A percentile compares a stretch with the other conserved stretches of the same genome.
These are phyloP conservation scores for Nasonia longicornis DNA, from an alignment of 1,140 invertebrate species.

Conservation along the genomic window DNA sequence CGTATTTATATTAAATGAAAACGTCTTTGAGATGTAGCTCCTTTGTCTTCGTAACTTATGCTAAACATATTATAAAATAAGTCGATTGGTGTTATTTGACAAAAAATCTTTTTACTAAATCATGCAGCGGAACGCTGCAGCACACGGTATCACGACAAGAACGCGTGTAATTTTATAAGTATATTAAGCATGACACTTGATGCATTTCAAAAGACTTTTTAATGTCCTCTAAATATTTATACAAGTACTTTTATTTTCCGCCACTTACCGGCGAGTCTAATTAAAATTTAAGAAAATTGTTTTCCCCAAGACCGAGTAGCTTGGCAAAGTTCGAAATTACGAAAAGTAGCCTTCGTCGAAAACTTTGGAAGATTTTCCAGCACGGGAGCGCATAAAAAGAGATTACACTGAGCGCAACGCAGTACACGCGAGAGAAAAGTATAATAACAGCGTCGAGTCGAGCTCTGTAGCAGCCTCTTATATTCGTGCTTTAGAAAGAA, in stretches of 20 bases:
- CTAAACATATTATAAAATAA: too few species aligned
- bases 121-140: too few species aligned
- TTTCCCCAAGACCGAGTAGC: background rate
- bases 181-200: too few species aligned
- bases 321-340: slow-evolving; percentile 36
- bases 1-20: background rate
- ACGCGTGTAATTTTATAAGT: too few species aligned
- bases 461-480: background rate
- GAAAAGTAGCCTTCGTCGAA: slow-evolving; percentile 25
- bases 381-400: slow-evolving; percentile 11
- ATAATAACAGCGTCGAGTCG: slow-evolving; percentile 6
- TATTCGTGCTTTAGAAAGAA: slow-evolving; percentile 17
- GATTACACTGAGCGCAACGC: slow-evolving; percentile 9
- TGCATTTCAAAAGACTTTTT: background rate
- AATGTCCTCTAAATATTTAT: background rate
- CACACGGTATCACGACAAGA: too few species aligned
- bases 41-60: background rate
- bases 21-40: background rate
- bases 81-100: too few species aligned
- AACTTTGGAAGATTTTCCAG: slow-evolving; percentile 31
- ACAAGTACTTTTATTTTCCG: slow-evolving; percentile 33
- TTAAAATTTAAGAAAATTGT: slow-evolving; percentile 46
- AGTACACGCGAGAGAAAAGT: slow-evolving; percentile 4
- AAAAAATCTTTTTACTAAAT: too few species aligned
- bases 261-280: slow-evolving; percentile 19